A percentile compares a stretch with the other conserved stretches of the same genome.
Conservation (phyloP, 2,888 invertebrate genomes). For the Acronicta alni region DNA sequence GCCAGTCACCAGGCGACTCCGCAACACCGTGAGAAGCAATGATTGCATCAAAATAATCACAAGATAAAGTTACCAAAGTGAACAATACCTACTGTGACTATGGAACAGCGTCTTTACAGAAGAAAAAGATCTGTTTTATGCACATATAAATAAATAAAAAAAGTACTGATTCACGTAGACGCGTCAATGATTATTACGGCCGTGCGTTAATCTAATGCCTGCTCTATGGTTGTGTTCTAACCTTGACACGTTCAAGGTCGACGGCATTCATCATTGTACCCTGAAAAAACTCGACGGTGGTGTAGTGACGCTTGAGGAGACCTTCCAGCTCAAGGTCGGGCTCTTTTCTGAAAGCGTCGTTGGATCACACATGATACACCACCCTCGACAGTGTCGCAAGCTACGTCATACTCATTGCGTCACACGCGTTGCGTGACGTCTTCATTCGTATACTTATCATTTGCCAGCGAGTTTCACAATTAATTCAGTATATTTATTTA, state of each 20-base stretch:
- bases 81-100: slow-evolving; percentile 88
- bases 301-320: slow-evolving; percentile 99
- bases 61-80: slow-evolving; percentile 88
- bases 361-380: slow-evolving; percentile 78
- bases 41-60: slow-evolving; percentile 88
- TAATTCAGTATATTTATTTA: slow-evolving; percentile 29
- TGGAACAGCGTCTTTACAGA: slow-evolving; percentile 86
- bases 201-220: slow-evolving; percentile 88
- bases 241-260: slow-evolving; percentile 99
- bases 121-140: slow-evolving; percentile 84
- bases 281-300: slow-evolving; percentile 99
- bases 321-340: slow-evolving; percentile 99
- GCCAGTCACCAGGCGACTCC: slow-evolving; percentile 66
- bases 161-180: slow-evolving; percentile 81
- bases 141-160: slow-evolving; percentile 83
- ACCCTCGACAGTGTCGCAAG: slow-evolving; percentile 47
- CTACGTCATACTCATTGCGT: slow-evolving; percentile 16
- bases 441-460: slow-evolving; percentile 14
- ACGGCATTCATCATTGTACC: slow-evolving; percentile 99
- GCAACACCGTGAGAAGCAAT: slow-evolving; percentile 85
- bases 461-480: slow-evolving; percentile 20
- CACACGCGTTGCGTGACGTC: slow-evolving; percentile 26
- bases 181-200: slow-evolving; percentile 87
- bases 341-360: slow-evolving; percentile 96
- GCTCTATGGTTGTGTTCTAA: slow-evolving; percentile 90